Conservation (phyloP, 2,888 invertebrate species). For the Drosophila affinis region DNA sequence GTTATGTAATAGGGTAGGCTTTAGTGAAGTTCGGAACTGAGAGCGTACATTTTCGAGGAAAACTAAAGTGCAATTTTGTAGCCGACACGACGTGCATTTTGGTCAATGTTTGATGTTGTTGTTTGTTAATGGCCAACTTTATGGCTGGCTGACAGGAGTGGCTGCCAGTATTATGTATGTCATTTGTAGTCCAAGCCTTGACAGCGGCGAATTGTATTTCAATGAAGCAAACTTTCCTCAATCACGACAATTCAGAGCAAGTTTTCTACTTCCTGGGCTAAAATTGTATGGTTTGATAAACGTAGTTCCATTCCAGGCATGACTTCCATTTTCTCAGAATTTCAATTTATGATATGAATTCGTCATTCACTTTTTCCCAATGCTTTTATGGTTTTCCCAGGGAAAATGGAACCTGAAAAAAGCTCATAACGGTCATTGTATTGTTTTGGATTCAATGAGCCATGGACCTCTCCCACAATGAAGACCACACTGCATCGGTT, state of each 20-base stretch:
- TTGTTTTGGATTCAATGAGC: constrained; percentile 22
- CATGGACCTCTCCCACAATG: constrained; percentile 13
- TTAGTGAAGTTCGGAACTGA: neutral
- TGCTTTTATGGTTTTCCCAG: constrained; percentile 1
- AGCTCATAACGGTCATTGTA: no score
- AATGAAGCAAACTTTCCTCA: constrained; percentile 42
- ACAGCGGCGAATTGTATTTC: constrained; percentile 36
- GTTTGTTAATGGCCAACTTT: constrained; percentile 43
- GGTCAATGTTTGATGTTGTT: constrained; percentile 8
- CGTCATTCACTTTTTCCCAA: neutral
- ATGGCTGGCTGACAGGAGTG: constrained; percentile 19
- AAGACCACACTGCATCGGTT: constrained; percentile 13
- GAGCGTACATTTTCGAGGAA: constrained; percentile 32
- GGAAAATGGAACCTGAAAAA: neutral
- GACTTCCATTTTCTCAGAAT: neutral
- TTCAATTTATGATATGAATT: neutral
- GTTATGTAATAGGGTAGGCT: no score
- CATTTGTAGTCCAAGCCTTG: constrained; percentile 31
- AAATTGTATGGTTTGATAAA: no score
- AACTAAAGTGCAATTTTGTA: constrained; percentile 65
- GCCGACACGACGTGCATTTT: constrained; percentile 39
- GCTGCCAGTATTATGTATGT: constrained; percentile 31
- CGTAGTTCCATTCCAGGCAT: no score
- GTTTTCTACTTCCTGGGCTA: no score
- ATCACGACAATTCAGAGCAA: neutral